Percentiles rank a stretch among this genome's conserved stretches.
These are phyloP conservation scores for Betta splendens DNA, from an alignment of 2,797 vertebrate genomes.

Conservation along the genomic window DNA sequence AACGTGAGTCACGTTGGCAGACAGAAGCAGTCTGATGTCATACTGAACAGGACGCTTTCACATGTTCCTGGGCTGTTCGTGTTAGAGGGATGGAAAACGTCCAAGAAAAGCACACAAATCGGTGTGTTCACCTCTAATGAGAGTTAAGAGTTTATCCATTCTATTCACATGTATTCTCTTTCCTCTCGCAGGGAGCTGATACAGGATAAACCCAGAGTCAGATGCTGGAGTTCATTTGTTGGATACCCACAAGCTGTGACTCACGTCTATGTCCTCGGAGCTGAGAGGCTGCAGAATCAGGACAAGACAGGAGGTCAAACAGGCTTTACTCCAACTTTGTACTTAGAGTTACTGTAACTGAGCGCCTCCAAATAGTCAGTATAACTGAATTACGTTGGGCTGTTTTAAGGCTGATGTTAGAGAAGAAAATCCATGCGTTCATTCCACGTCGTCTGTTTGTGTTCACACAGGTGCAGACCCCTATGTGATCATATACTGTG, in stretches of 20 bases:
- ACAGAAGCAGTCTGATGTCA: conserved; percentile 9
- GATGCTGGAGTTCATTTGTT: conserved; percentile 85
- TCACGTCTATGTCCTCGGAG: conserved; percentile 85
- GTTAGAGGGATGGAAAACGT: conserved; percentile 7
- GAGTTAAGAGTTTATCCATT: too few species aligned
- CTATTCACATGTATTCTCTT: conserved; percentile 17
- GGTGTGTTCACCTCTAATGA: conserved; percentile 2
- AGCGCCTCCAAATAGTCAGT: too few species aligned
- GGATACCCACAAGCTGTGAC: conserved; percentile 88
- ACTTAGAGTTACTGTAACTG: too few species aligned
- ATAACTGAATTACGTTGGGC: too few species aligned
- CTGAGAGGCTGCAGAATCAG: conserved; percentile 84
- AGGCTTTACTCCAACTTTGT: too few species aligned
- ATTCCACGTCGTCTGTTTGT: neutral
- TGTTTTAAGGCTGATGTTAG: too few species aligned
- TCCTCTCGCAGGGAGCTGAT: conserved; percentile 84
- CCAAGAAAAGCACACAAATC: conserved; percentile 38
- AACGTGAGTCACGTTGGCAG: neutral
- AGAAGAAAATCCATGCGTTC: too few species aligned
- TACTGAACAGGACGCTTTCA: neutral
- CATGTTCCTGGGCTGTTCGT: conserved; percentile 9
- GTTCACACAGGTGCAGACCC: conserved; percentile 85
- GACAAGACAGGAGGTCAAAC: conserved; percentile 76
- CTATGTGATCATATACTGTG: conserved; percentile 90
- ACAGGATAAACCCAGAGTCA: conserved; percentile 83